Conservation (phyloP, 2,113 vertebrate species). For the Hyla sarda region DNA sequence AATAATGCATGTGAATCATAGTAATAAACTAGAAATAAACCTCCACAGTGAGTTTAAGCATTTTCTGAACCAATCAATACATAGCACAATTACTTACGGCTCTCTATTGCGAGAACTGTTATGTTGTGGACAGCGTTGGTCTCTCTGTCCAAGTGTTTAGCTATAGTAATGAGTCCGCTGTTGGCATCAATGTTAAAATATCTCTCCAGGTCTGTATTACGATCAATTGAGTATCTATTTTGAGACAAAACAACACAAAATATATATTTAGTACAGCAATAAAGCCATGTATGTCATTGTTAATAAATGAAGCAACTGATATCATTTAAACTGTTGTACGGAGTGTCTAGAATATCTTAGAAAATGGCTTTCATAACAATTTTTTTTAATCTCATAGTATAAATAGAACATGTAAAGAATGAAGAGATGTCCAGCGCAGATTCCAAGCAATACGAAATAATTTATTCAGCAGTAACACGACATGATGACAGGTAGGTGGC, state of each 20-base stretch:
- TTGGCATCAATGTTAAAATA: conserved; percentile 95
- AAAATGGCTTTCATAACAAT: no score
- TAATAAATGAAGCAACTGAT: neutral
- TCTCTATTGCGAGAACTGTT: conserved; percentile 94
- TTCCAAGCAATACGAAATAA: no score
- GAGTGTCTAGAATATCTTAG: no score
- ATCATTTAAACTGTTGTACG: no score
- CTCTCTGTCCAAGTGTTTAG: conserved; percentile 91
- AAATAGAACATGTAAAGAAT: no score
- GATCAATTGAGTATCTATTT: conserved; percentile 93
- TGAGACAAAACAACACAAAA: neutral
- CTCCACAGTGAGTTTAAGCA: neutral
- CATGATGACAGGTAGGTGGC: no score
- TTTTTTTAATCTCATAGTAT: no score
- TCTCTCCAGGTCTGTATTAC: conserved; percentile 95
- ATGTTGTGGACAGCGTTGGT: conserved; percentile 92
- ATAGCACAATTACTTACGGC: conserved; percentile 79
- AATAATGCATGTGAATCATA: neutral
- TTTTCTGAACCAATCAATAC: neutral
- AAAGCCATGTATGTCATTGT: neutral
- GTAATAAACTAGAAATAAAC: neutral
- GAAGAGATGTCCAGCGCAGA: no score
- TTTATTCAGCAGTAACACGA: no score
- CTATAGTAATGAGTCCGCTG: conserved; percentile 91
- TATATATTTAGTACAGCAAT: neutral